phyloP scores from a whole-genome alignment of 2,113 vertebrate genomes.

The Collichthys lucidus region DNA sequence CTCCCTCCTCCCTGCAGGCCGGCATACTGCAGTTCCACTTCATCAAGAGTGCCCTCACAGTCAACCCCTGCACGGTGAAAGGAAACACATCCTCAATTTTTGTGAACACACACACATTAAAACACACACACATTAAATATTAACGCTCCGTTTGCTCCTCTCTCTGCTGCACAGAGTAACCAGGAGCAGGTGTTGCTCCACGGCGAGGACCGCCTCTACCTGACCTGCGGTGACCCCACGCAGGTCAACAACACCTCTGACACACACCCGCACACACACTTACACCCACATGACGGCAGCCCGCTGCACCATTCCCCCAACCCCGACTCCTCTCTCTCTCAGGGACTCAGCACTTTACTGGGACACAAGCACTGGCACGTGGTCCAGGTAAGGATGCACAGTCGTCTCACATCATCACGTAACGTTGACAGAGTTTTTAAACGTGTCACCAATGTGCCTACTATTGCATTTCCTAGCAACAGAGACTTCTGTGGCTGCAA shows the following conservation, averaged over 20 bases:
- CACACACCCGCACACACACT: conserved; percentile 67
- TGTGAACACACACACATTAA: neutral
- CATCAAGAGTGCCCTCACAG: conserved; percentile 97
- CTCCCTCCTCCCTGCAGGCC: conserved; percentile 78
- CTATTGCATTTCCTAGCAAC: neutral
- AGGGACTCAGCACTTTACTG: conserved; percentile 99
- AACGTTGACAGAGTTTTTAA: neutral
- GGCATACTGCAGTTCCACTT: conserved; percentile 97
- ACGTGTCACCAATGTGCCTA: neutral
- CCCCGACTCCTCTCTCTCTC: conserved; percentile 88
- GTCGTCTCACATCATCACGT: neutral
- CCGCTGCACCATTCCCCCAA: conserved; percentile 81
- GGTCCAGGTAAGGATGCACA: conserved; percentile 89
- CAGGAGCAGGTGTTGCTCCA: conserved; percentile 98
- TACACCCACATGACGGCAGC: conserved; percentile 79
- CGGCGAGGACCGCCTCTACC: conserved; percentile 96
- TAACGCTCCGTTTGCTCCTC: neutral
- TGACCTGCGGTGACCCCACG: conserved; percentile 94
- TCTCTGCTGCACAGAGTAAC: conserved; percentile 87
- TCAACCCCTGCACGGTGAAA: conserved; percentile 98
- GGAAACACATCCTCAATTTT: neutral
- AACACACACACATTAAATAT: neutral
- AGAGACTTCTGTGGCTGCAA: neutral
- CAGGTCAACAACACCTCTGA: conserved; percentile 87
- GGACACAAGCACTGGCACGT: conserved; percentile 99